A percentile compares a stretch with the other conserved stretches of the same genome.
phyloP scores from a whole-genome alignment of 2,888 invertebrate genomes.

The Eupithecia vulgata region DNA sequence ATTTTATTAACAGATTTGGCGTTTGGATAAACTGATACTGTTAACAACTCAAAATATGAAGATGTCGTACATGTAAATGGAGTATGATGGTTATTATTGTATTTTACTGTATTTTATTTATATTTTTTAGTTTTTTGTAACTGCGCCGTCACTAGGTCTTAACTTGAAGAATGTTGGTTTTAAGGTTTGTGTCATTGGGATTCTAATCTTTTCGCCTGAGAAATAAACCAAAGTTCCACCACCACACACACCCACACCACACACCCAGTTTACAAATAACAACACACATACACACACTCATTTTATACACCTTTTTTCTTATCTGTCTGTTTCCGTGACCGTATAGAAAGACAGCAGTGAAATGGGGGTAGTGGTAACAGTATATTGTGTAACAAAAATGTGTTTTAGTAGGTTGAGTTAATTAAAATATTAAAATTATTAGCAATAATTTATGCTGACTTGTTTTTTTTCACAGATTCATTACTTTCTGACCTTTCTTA shows the following conservation, averaged over 20 bases:
- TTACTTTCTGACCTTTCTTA: constrained; percentile 15
- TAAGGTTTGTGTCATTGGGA: not conserved
- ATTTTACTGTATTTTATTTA: no score
- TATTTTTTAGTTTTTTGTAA: not conserved
- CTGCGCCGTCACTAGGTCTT: not conserved
- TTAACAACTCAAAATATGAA: no score
- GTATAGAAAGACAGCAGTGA: not conserved
- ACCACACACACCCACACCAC: not conserved
- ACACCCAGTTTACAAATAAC: not conserved
- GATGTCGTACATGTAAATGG: no score
- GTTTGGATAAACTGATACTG: not conserved
- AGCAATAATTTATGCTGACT: not conserved
- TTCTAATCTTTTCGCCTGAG: not conserved
- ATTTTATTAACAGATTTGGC: not conserved
- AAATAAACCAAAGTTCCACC: not conserved
- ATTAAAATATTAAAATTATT: not conserved
- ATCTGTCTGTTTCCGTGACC: not conserved
- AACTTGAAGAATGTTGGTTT: not conserved
- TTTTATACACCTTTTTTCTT: not conserved
- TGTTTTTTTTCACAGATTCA: constrained; percentile 21
- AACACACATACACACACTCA: not conserved
- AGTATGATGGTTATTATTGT: no score
- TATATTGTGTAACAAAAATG: no score
- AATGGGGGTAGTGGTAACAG: not conserved
- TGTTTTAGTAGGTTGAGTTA: not conserved